Evolutionary conservation across 2,113 vertebrate species (phyloP).

Genomic region (Nothocercus nigrocapillus): DNA sequence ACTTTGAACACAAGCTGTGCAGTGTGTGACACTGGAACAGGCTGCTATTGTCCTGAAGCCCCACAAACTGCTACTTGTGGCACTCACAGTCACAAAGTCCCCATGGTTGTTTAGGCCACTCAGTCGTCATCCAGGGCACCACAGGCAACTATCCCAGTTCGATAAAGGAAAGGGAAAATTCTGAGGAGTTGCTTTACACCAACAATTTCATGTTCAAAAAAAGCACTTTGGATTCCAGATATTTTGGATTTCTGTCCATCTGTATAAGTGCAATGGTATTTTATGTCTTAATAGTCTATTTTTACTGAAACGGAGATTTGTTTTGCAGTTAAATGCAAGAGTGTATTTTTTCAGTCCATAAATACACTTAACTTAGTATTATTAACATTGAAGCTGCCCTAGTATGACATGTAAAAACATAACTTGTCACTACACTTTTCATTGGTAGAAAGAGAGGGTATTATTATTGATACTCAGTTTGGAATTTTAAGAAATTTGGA

Average conservation of each 20-base stretch:
- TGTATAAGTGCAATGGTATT: background rate
- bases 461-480: background rate
- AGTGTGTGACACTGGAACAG: background rate
- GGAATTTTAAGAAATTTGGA: background rate
- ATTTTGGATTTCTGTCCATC: background rate
- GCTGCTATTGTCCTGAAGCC: background rate
- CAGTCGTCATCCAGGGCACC: background rate
- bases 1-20: background rate
- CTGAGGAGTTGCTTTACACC: background rate
- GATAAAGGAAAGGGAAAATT: background rate
- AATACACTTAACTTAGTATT: background rate
- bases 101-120: background rate
- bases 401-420: background rate
- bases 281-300: background rate
- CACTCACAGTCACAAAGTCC: background rate
- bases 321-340: background rate
- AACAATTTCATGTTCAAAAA: background rate
- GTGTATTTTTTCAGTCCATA: background rate
- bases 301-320: background rate
- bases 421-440: background rate
- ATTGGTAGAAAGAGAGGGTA: background rate
- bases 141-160: background rate
- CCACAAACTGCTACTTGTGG: background rate
- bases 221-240: background rate
- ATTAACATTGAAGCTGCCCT: background rate